Evolutionary conservation across 2,797 vertebrate species (phyloP).

Genomic region (Xyrichtys novacula): DNA sequence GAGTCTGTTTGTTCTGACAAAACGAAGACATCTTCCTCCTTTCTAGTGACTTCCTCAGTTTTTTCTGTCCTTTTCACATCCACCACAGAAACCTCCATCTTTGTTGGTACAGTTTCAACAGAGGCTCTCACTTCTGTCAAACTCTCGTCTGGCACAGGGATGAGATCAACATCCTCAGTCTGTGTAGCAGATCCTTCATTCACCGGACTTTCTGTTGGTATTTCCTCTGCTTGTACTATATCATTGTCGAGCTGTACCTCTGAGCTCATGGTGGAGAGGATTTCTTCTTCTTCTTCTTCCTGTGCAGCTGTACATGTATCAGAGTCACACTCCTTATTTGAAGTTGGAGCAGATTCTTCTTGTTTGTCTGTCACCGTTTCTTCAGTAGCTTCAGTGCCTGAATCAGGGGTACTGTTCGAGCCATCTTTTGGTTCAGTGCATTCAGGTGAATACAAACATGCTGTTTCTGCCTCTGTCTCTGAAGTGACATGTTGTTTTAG

Average conservation of each 20-base stretch:
- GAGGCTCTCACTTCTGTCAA: background rate
- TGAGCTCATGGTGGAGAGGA: background rate
- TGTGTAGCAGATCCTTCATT: slow-evolving; percentile 12
- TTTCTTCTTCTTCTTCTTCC: background rate
- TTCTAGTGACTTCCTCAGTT: slow-evolving; percentile 17
- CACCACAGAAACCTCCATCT: slow-evolving; percentile 9
- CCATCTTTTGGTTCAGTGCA: background rate
- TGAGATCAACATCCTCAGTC: slow-evolving; percentile 5
- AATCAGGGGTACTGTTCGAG: background rate
- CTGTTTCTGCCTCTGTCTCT: slow-evolving; percentile 25
- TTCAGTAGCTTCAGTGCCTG: slow-evolving; percentile 6
- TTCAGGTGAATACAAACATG: slow-evolving; percentile 7
- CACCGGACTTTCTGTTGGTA: background rate
- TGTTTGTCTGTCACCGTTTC: slow-evolving; percentile 4
- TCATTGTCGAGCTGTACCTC: slow-evolving; percentile 18
- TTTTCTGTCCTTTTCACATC: slow-evolving; percentile 14
- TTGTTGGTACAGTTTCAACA: slow-evolving; percentile 3
- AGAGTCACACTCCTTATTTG: slow-evolving; percentile 14
- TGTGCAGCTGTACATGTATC: background rate
- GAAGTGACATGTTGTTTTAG: slow-evolving; percentile 5
- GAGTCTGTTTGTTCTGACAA: slow-evolving; percentile 26
- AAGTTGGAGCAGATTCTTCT: background rate
- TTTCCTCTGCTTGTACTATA: slow-evolving; percentile 39
- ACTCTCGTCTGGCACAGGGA: slow-evolving; percentile 18
- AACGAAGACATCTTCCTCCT: slow-evolving; percentile 13